Conservation (phyloP, 2,113 vertebrate genomes). For the Gopherus evgoodei region DNA sequence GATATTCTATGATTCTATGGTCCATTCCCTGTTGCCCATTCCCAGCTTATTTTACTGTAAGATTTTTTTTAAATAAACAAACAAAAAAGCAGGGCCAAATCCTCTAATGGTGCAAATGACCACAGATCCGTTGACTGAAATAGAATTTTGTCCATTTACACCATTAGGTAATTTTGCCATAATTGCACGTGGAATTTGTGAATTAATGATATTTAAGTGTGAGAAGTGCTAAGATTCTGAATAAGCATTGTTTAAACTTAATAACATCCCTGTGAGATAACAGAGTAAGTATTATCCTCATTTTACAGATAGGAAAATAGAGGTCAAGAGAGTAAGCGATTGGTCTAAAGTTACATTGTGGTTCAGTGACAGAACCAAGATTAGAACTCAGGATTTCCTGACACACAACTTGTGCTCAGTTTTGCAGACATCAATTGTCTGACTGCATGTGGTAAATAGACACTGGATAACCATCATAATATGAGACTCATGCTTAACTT, state of each 20-base stretch:
- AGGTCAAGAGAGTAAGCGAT: not conserved
- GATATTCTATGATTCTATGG: too few species aligned
- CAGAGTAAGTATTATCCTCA: not conserved
- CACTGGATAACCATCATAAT: not conserved
- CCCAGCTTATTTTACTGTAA: not conserved
- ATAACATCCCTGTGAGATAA: not conserved
- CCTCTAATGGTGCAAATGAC: not conserved
- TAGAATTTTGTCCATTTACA: not conserved
- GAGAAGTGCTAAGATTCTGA: not conserved
- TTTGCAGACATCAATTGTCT: not conserved
- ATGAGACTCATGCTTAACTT: not conserved
- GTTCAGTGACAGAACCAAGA: not conserved
- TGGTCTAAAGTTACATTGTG: fast-evolving
- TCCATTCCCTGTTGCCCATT: too few species aligned
- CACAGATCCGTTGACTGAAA: not conserved
- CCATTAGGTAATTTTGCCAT: not conserved
- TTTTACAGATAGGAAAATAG: not conserved
- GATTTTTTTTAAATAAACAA: not conserved
- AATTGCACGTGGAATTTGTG: not conserved
- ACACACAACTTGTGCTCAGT: not conserved
- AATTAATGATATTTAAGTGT: not conserved
- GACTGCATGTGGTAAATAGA: fast-evolving
- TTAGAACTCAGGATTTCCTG: not conserved
- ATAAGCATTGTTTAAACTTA: not conserved
- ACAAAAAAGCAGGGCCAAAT: not conserved